Evolutionary conservation across 2,888 invertebrate species (phyloP), one percentile per base, ranked within the genome.

Genomic region (Phyto melanocephala): DNA sequence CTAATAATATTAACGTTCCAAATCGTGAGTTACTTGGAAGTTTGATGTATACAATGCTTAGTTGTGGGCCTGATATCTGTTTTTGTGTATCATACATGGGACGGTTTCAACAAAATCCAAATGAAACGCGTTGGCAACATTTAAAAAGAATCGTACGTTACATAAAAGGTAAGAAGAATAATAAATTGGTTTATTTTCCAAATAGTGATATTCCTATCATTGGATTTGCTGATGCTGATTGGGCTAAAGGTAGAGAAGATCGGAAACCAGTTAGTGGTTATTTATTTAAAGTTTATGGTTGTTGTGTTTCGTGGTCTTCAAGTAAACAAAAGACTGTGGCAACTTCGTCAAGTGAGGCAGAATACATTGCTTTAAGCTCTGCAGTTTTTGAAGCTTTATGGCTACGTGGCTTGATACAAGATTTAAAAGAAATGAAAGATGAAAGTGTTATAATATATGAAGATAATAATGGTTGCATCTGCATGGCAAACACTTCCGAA

Each of bases 291-390:
- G 42, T 42, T 15, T 42, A 42, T 15, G 42, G 42, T 15, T 42
- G 42, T 42, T 42, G 42, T 42, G 15, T 42, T 15, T 15, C 42
- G 15, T 42, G 42, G 42, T 42, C 42, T 5, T 42, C 15, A 15
- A 42, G 15, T n/a, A 42, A 42, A 42, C n/a, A 42, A 15, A 7
- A 42, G 15, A 42, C 42, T n/a, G 68, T 68, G 11, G 56, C 37
- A 24, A 68, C 28, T 10, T 68, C 68, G 2, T 54, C 68, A 5
- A 54, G 68, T 7, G 56, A 68, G 54, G 54, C 68, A 1, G 54
- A 68, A 13, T 68, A 37, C n/a, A 40, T 56, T 17, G 54, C 68
- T 7, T 40, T 68, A 40, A 68, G 68, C 24, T 68, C 33, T 13
- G 54, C 54, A 20, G 28, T 17, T 40, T 40, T 54, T 22, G 54